phyloP scores from a whole-genome alignment of 2,113 vertebrate genomes.

The Nettapus auritus region DNA sequence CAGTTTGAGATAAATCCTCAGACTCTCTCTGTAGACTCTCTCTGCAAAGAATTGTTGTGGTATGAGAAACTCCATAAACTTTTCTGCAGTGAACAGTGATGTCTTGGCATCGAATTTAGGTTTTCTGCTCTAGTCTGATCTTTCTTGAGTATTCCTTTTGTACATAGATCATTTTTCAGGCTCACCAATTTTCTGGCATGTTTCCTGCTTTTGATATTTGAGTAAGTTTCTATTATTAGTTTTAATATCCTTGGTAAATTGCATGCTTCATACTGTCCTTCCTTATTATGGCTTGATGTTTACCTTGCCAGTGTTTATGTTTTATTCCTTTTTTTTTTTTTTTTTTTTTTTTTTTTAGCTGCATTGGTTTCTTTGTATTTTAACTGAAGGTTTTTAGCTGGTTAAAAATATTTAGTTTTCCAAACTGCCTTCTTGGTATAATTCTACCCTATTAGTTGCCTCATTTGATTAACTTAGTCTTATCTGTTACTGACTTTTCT shows the following conservation, averaged over 20 bases:
- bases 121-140: background rate
- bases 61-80: constrained; percentile 9
- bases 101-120: background rate
- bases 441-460: background rate
- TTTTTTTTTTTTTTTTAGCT: background rate
- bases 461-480: background rate
- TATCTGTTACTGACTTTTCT: background rate
- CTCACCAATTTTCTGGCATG: background rate
- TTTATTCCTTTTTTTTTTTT: background rate
- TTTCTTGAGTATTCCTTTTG: background rate
- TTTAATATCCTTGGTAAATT: constrained; percentile 15
- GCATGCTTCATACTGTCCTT: background rate
- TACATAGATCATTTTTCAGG: background rate
- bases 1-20: constrained; percentile 16
- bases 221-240: background rate
- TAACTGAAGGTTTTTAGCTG: background rate
- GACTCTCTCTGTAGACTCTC: background rate
- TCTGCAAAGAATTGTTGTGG: background rate
- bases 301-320: background rate
- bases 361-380: background rate
- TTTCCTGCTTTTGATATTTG: background rate
- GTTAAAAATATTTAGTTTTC: background rate
- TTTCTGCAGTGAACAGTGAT: background rate
- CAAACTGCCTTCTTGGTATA: background rate
- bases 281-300: background rate